phyloP scores from a whole-genome alignment of 2,797 vertebrate genomes.

The Eremophila alpestris region DNA sequence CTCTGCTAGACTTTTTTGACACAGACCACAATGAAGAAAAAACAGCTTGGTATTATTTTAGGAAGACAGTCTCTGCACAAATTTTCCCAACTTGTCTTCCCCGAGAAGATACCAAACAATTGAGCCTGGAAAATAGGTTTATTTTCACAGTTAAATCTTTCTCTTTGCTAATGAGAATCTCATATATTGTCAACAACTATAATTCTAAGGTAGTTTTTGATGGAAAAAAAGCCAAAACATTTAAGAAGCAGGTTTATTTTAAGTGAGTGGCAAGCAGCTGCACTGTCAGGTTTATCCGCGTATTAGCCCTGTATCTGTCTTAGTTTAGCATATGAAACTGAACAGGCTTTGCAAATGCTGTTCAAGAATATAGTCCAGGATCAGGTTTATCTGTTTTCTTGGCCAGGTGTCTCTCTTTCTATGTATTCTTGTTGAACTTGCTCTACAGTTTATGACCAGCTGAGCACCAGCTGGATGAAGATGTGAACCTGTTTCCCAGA shows the following conservation, averaged over 20 bases:
- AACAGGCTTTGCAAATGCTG: background rate
- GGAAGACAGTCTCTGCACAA: background rate
- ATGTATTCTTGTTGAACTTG: background rate
- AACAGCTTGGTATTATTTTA: background rate
- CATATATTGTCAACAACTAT: background rate
- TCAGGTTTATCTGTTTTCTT: background rate
- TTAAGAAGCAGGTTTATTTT: background rate
- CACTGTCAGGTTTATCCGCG: background rate
- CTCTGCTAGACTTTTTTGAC: background rate
- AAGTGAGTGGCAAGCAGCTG: background rate
- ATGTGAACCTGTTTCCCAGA: background rate
- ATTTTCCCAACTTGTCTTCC: background rate
- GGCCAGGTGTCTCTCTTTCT: background rate
- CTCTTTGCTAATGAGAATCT: background rate
- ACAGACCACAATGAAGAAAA: background rate
- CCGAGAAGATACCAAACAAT: accelerated
- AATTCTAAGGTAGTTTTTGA: background rate
- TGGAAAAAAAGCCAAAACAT: background rate
- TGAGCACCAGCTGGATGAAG: background rate
- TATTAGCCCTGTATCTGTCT: background rate
- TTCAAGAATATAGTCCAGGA: background rate
- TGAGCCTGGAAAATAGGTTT: background rate
- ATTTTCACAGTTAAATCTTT: background rate
- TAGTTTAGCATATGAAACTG: background rate
- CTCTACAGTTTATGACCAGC: background rate